Percentiles rank a stretch among this genome's conserved stretches.
Conservation (phyloP, 2,113 vertebrate species). For the Hepsetus odoe region DNA sequence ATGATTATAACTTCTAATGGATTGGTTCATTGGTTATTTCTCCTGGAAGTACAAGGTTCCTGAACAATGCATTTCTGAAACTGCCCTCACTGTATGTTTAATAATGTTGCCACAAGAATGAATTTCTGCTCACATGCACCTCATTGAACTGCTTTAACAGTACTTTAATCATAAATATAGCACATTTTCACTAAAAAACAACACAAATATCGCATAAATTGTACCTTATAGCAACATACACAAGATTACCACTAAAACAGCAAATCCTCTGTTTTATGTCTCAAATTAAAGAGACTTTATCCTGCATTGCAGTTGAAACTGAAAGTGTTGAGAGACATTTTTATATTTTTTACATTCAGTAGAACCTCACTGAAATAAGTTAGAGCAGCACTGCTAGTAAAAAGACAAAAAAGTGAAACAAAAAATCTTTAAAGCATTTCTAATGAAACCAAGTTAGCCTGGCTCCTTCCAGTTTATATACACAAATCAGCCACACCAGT, state of each 20-base stretch:
- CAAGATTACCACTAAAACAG: background rate
- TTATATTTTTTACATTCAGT: constrained; percentile 30
- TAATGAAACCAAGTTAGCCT: background rate
- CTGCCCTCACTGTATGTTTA: background rate
- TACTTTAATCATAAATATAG: constrained; percentile 2
- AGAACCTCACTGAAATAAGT: background rate
- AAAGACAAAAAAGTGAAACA: background rate
- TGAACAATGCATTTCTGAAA: background rate
- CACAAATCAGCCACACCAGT: too few species aligned
- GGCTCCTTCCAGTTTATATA: background rate
- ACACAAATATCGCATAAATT: background rate
- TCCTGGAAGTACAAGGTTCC: background rate
- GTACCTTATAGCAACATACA: constrained; percentile 13
- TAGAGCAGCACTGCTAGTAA: background rate
- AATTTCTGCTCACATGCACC: background rate
- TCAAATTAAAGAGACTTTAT: background rate
- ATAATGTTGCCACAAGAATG: background rate
- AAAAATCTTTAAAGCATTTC: background rate
- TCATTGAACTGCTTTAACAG: background rate
- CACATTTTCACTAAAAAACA: constrained; percentile 16
- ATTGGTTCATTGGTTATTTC: background rate
- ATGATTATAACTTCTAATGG: background rate
- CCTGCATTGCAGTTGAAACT: constrained; percentile 8
- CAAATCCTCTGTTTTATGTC: background rate
- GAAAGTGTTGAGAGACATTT: background rate